Conservation (phyloP, 2,888 invertebrate species). For the Auanema sp. region DNA sequence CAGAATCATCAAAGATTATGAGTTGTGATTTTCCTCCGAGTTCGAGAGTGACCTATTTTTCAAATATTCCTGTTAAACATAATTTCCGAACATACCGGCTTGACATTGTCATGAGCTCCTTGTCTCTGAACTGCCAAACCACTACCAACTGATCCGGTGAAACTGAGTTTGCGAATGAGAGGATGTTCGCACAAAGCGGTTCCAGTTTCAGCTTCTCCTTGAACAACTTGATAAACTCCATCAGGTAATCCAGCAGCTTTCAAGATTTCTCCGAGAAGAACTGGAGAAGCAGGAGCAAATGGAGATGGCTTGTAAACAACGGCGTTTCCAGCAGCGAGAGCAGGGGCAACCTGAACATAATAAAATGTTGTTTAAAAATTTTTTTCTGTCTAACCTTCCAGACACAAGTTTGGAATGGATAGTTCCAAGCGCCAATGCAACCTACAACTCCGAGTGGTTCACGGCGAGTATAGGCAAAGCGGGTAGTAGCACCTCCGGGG, state of each 20-base stretch:
- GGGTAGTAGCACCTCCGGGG: constrained; percentile 37
- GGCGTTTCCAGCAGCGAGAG: constrained; percentile 69
- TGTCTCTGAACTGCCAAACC: constrained; percentile 65
- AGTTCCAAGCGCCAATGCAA: constrained; percentile 56
- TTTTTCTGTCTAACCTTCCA: constrained; percentile 37
- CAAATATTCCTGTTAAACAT: neutral
- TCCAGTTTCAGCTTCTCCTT: constrained; percentile 68
- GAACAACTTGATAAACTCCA: constrained; percentile 69
- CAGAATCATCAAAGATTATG: constrained; percentile 69
- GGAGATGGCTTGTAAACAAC: constrained; percentile 71
- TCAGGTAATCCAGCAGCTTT: constrained; percentile 68
- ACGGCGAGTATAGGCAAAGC: constrained; percentile 52
- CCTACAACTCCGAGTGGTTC: constrained; percentile 56
- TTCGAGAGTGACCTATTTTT: constrained; percentile 67
- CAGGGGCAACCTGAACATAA: constrained; percentile 64
- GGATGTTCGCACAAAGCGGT: constrained; percentile 66
- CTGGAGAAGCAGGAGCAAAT: constrained; percentile 69
- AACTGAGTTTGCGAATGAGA: constrained; percentile 68
- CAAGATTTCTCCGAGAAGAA: constrained; percentile 69
- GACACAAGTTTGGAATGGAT: constrained; percentile 51
- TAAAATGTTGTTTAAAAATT: neutral
- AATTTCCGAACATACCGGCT: constrained; percentile 48
- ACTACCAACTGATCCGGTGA: constrained; percentile 68
- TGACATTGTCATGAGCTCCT: constrained; percentile 65
- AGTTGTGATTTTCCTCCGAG: constrained; percentile 70